A percentile compares a stretch with the other conserved stretches of the same genome.
phyloP scores from a whole-genome alignment of 2,797 vertebrate species.

The Naso thynnoides region DNA sequence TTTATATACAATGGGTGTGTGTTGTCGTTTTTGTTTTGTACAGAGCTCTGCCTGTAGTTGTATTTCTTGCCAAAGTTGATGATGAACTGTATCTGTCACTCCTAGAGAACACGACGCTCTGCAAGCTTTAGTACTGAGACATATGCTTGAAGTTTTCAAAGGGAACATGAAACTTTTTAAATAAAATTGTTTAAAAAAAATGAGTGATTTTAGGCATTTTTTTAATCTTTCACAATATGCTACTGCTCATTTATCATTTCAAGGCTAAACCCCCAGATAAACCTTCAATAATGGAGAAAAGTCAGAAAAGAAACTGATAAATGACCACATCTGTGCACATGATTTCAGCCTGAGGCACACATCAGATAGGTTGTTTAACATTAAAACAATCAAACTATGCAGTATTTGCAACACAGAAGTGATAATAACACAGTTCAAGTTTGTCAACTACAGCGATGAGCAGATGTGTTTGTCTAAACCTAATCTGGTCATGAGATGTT shows the following conservation, averaged over 20 bases:
- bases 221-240: background rate
- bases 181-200: slow-evolving; percentile 65
- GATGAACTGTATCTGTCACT: slow-evolving; percentile 42
- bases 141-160: slow-evolving; percentile 69
- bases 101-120: slow-evolving; percentile 39
- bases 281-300: too few species aligned
- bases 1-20: slow-evolving; percentile 34
- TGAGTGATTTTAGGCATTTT: background rate
- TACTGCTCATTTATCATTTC: background rate
- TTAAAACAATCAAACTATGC: background rate
- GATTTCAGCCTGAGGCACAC: too few species aligned
- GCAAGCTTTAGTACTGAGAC: slow-evolving; percentile 54
- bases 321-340: too few species aligned
- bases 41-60: slow-evolving; percentile 42
- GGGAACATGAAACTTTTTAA: slow-evolving; percentile 72
- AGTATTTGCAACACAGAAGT: background rate
- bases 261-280: background rate
- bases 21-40: slow-evolving; percentile 63
- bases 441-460: background rate
- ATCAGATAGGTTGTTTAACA: too few species aligned
- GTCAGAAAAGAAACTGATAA: too few species aligned
- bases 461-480: background rate
- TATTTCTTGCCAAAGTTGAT: slow-evolving; percentile 69
- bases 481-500: too few species aligned
- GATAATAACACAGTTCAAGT: background rate